phyloP scores from a whole-genome alignment of 1,140 invertebrate species.

The Geopemphigus sp. region DNA sequence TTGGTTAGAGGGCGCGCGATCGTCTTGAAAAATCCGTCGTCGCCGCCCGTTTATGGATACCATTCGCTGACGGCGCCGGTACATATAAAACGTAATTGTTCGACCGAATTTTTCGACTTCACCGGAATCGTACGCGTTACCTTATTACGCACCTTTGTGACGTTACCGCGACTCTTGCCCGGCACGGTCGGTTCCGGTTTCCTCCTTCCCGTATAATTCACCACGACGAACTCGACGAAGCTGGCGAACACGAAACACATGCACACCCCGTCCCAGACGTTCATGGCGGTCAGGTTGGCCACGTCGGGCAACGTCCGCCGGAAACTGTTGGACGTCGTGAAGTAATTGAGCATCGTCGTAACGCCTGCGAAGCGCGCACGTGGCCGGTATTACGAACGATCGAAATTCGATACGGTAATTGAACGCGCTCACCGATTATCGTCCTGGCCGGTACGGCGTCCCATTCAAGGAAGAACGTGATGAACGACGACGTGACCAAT shows the following conservation, averaged over 20 bases:
- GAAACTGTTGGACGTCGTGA: constrained; percentile 89
- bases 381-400: too few species aligned
- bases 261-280: constrained; percentile 92
- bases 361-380: constrained; percentile 65
- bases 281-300: constrained; percentile 91
- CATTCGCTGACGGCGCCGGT: too few species aligned
- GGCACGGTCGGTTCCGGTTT: background rate
- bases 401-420: too few species aligned
- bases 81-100: too few species aligned
- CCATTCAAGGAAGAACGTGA: constrained; percentile 94
- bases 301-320: constrained; percentile 86
- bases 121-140: too few species aligned
- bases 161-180: background rate
- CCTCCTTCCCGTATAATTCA: constrained; percentile 91
- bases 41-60: too few species aligned
- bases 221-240: constrained; percentile 88
- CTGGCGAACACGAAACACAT: constrained; percentile 96
- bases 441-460: constrained; percentile 91
- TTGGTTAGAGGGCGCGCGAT: too few species aligned
- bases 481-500: constrained; percentile 91
- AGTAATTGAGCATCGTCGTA: constrained; percentile 96
- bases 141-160: background rate
- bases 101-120: too few species aligned
- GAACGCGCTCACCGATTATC: constrained; percentile 88
- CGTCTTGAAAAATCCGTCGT: too few species aligned